phyloP scores from a whole-genome alignment of 2,113 vertebrate genomes.

The Leptocoma aspasia region DNA sequence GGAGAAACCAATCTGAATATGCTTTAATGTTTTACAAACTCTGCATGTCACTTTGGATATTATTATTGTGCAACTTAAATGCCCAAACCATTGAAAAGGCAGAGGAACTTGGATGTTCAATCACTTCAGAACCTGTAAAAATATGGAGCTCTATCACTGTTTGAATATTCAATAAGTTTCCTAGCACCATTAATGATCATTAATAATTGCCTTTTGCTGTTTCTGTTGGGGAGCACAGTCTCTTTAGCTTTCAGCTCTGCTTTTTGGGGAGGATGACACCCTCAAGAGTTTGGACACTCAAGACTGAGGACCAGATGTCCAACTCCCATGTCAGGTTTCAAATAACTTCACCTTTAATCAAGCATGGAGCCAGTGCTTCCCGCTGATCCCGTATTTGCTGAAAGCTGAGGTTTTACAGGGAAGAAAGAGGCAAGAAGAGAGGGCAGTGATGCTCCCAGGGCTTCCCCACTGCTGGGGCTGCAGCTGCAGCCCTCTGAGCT shows the following conservation, averaged over 20 bases:
- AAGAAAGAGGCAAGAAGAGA: neutral
- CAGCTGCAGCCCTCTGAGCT: neutral
- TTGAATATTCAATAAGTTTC: neutral
- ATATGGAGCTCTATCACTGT: neutral
- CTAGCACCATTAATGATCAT: neutral
- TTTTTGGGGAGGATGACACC: neutral
- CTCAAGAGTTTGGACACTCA: neutral
- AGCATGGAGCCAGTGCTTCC: neutral
- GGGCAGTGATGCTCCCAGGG: neutral
- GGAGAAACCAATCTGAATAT: neutral
- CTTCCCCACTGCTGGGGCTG: neutral
- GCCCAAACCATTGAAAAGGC: neutral
- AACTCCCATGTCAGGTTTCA: accelerated
- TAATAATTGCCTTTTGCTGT: neutral
- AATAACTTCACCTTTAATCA: neutral
- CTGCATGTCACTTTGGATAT: neutral
- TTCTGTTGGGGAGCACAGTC: neutral
- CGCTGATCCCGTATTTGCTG: neutral
- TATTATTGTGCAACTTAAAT: neutral
- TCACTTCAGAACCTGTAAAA: neutral
- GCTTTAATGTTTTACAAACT: neutral
- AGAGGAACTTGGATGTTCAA: neutral
- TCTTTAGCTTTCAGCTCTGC: neutral
- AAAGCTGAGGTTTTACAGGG: neutral
- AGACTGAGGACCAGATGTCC: neutral